phyloP scores from a whole-genome alignment of 2,888 invertebrate genomes.

The Campoplex capitator region DNA sequence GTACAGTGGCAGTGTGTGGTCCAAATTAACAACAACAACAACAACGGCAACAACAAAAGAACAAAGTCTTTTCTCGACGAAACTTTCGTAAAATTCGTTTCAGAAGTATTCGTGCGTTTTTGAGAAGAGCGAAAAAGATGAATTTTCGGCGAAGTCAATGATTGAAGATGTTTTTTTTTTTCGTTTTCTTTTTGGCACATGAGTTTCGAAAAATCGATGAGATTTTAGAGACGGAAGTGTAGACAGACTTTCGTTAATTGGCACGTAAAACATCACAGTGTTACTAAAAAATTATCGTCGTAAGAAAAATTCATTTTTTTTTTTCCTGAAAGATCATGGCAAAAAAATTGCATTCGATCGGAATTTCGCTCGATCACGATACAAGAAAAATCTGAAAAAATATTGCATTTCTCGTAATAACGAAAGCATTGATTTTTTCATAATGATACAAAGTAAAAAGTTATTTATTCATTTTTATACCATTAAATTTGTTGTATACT shows the following conservation, averaged over 20 bases:
- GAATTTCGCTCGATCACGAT: not conserved
- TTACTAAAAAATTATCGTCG: constrained; percentile 7
- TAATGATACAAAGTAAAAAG: not conserved
- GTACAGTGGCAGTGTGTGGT: constrained; percentile 78
- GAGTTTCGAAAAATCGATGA: constrained; percentile 51
- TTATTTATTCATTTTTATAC: not conserved
- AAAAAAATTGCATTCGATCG: not conserved
- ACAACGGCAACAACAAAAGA: constrained; percentile 60
- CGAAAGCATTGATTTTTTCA: not conserved
- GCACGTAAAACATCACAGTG: constrained; percentile 65
- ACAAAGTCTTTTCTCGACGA: constrained; percentile 43
- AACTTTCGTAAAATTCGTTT: constrained; percentile 69
- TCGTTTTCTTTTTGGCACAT: constrained; percentile 58
- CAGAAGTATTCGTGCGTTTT: not conserved
- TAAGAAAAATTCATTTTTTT: not conserved
- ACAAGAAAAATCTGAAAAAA: not conserved
- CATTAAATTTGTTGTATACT: not conserved
- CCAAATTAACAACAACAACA: constrained; percentile 66
- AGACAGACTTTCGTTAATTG: constrained; percentile 61
- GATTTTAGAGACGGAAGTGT: constrained; percentile 53
- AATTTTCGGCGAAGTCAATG: constrained; percentile 21
- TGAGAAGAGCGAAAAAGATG: constrained; percentile 18
- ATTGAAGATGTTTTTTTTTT: constrained; percentile 20
- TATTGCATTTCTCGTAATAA: not conserved
- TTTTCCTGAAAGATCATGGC: not conserved